Evolutionary conservation across 2,888 invertebrate genomes (phyloP).

Genomic region (Caenorhabditis parvicauda): DNA sequence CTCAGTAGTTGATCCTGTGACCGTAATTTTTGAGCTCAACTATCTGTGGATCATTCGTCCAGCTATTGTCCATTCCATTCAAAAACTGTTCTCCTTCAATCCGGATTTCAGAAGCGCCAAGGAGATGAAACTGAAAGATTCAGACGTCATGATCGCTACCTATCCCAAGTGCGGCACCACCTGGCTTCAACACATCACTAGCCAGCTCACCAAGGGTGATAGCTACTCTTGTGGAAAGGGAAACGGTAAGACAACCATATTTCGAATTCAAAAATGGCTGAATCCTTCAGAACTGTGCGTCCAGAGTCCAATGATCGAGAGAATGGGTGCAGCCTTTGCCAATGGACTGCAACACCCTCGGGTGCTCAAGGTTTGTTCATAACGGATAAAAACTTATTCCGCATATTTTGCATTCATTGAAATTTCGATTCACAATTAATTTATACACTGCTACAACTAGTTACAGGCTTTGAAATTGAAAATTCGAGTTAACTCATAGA

Average conservation of each 20-base stretch:
- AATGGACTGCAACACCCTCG: slow-evolving; percentile 50
- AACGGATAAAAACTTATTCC: neutral
- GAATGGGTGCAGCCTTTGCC: slow-evolving; percentile 56
- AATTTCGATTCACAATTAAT: no score
- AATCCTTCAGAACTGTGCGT: slow-evolving; percentile 52
- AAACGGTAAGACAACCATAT: slow-evolving; percentile 25
- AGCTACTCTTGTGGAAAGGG: slow-evolving; percentile 33
- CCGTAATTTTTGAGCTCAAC: slow-evolving; percentile 3
- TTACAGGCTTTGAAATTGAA: no score
- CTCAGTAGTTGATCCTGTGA: no score
- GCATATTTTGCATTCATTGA: neutral
- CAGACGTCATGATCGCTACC: slow-evolving; percentile 61
- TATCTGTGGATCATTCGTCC: neutral
- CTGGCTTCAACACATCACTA: slow-evolving; percentile 61
- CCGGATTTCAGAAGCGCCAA: slow-evolving; percentile 46
- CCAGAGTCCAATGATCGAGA: slow-evolving; percentile 60
- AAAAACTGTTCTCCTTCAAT: no score
- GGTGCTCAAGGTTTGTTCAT: slow-evolving; percentile 41
- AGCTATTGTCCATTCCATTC: slow-evolving; percentile 1
- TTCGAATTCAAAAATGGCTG: neutral
- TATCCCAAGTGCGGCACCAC: slow-evolving; percentile 63
- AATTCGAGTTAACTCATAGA: no score
- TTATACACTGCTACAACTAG: no score
- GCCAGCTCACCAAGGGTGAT: slow-evolving; percentile 47
- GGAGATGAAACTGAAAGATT: slow-evolving; percentile 36